Base-by-base conservation (phyloP, 1,140 invertebrate genomes). In the Orchesella cincta region DNA sequence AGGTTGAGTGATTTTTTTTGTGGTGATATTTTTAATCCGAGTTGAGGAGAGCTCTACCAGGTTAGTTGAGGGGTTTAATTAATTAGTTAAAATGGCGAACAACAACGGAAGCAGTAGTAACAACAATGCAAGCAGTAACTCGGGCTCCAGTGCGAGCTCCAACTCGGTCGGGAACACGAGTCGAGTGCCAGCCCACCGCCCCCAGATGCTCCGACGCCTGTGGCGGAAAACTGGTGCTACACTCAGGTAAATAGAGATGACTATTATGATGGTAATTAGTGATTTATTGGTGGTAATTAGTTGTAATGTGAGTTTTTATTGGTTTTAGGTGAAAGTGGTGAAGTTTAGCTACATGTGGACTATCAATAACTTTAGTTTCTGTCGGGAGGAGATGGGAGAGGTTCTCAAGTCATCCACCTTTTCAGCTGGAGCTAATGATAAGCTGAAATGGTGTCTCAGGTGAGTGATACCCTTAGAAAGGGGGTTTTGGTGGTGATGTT, bases 341-440 rank as follows among this genome's bases (percentile, higher is more conserved):
- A 99, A 99, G 88, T 99, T 99, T 90, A 97, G 95, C 88, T 99
- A 98, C 88, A 99, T 99, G 94, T 99, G 98, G 98, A 99, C 97
- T 84, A 99, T 99, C 89, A 99, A 98, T 88, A 99, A 99, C 90
- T 99, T 99, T 88, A 98, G 96, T 89, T 99, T 99, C 89, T 97
- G 95, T 87, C 92, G 95, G 80, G 97, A 99, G 89, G 97, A 99
- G 89, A 98, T 99, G 97, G 97, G 97, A 82, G 97, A 99, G 90
- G 97, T 99, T 78, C 90, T 99, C 83, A 99, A 99, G 89, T 98
- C 96, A 86, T 99, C 97, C 81, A 98, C 97, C 81, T 99, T 99
- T 88, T 98, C 97, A 75, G 97, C 97, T 73, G 97, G 97, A 85
- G 94, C 95, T 85, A 99, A 98, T 89, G 97, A 99, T 86, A 99